phyloP scores from a whole-genome alignment of 2,888 invertebrate species.

The Amphipoea oculea region DNA sequence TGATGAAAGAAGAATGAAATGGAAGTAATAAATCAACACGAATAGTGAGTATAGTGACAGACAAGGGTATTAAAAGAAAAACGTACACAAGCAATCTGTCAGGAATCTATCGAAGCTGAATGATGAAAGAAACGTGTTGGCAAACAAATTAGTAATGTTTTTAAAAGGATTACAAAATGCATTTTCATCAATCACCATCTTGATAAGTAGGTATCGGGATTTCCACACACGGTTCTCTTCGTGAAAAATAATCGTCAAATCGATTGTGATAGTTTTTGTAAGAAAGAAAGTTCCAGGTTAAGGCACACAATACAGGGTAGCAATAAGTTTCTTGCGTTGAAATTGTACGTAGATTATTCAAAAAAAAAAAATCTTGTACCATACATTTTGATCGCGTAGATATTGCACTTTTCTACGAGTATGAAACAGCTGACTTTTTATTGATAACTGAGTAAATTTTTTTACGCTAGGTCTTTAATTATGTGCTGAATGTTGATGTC shows the following conservation, averaged over 20 bases:
- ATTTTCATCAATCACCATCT: conserved; percentile 1
- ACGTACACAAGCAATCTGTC: conserved; percentile 45
- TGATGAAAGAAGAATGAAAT: conserved; percentile 25
- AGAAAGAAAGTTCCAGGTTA: background rate
- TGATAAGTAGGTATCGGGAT: background rate
- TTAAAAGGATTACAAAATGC: conserved; percentile 22
- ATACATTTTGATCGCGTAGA: background rate
- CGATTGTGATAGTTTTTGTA: background rate
- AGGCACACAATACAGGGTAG: background rate
- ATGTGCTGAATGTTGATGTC: background rate
- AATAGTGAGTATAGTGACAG: conserved; percentile 49
- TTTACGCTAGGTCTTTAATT: background rate
- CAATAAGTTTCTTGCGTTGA: too few species aligned
- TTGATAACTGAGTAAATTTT: background rate
- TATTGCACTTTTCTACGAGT: background rate
- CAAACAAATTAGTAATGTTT: conserved; percentile 32
- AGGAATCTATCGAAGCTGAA: conserved; percentile 41
- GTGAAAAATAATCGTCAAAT: background rate
- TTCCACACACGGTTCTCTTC: background rate
- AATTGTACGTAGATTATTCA: too few species aligned
- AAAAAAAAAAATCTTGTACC: background rate
- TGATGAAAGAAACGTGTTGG: conserved; percentile 25
- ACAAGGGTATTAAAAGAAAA: conserved; percentile 47
- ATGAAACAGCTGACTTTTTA: background rate
- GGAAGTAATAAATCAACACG: conserved; percentile 50